Base-by-base conservation (phyloP, 2,113 vertebrate genomes). In the Pipa parva region DNA sequence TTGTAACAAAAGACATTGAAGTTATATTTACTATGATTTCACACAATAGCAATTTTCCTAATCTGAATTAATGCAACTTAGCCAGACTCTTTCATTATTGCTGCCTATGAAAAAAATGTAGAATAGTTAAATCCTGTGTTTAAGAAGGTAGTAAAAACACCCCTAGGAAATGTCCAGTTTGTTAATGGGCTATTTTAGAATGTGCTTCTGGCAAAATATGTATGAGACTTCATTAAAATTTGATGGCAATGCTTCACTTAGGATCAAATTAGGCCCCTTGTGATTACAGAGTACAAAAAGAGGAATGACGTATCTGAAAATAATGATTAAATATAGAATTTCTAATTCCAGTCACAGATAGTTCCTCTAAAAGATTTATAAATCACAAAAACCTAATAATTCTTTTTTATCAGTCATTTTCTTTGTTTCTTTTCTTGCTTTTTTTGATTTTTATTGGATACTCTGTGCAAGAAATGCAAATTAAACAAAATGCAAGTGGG, bases 301-400 rank as follows among this genome's bases (percentile, higher is more conserved):
- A 56, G 50, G 65, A 58, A 52, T 52, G 59, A 51, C 24, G 56
- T 51, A 52, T 59, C 56, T 22, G 22, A 59, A 56, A 68, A 68
- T 68, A 68, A 68, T 68, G 65, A 68, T 56, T 56, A 68, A 68
- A 68, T 68, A 68, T 59, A 68, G 65, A 68, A 68, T 68, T 60
- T 68, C 59, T 68, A 59, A 68, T 68, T 68, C 56, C 3, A 59
- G 65, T 68, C 65, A 68, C 56, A 46, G 59, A 68, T 45, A 59
- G 65, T 26, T 68, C 46, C 18, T 52, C 65, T 59, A 51, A 59
- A 68, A 68, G 56, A 59, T 68, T 68, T 68, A 59, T 68, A 68
- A 60, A 50, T 28, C 24, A 68, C 63, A 59, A 46, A 18, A 60
- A 3, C 7, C 5, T 7, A 36, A 20, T 29, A 5, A 6, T 15